Conservation (phyloP, 2,797 vertebrate species). For the Microctenopoma lineatum region DNA sequence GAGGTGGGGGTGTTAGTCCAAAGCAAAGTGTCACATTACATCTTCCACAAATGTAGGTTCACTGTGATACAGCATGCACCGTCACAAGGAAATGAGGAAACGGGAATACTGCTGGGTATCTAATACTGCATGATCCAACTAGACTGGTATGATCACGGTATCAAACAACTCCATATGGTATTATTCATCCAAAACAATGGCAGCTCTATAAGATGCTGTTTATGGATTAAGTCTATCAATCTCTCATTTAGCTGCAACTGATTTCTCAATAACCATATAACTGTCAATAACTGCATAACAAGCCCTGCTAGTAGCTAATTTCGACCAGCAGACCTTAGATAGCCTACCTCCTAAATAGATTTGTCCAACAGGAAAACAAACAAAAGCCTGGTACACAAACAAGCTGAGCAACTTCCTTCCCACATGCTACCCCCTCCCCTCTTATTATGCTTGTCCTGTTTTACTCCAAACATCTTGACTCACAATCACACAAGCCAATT, state of each 20-base stretch:
- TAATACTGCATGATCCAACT: slow-evolving; percentile 6
- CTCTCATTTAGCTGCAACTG: slow-evolving; percentile 32
- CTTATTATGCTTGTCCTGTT: slow-evolving; percentile 71
- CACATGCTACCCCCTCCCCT: slow-evolving; percentile 64
- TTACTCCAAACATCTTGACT: slow-evolving; percentile 64
- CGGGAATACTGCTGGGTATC: neutral
- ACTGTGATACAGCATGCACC: neutral
- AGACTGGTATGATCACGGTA: neutral
- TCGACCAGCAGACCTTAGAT: slow-evolving; percentile 55
- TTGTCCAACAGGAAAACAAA: slow-evolving; percentile 77
- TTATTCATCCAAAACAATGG: slow-evolving; percentile 2
- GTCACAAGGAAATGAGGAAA: slow-evolving; percentile 13
- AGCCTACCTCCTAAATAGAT: slow-evolving; percentile 69
- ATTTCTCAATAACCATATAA: slow-evolving; percentile 44
- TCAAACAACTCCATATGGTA: neutral
- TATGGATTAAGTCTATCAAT: slow-evolving; percentile 40
- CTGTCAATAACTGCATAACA: slow-evolving; percentile 53
- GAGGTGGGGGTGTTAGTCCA: slow-evolving; percentile 18
- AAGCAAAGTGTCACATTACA: slow-evolving; percentile 60
- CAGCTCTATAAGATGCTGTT: neutral
- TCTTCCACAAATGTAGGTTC: slow-evolving; percentile 6
- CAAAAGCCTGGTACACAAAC: slow-evolving; percentile 76
- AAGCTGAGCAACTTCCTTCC: slow-evolving; percentile 77
- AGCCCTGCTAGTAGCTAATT: slow-evolving; percentile 52
- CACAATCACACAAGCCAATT: slow-evolving; percentile 28